Evolutionary conservation across 2,888 invertebrate genomes (phyloP).

Genomic region (Carterocephalus palaemon): DNA sequence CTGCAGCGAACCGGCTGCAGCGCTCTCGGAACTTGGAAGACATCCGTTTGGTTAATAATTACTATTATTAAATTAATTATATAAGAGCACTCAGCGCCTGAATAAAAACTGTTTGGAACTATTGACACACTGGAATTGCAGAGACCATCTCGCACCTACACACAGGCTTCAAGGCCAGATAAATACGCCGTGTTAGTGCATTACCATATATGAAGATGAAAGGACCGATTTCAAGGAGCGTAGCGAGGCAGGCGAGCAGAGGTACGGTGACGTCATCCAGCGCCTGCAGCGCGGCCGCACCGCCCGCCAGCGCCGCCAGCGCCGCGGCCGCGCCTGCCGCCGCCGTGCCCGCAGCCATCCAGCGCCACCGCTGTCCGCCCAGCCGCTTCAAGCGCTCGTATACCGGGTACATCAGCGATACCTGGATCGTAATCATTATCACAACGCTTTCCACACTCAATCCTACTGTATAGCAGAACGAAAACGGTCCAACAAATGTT

Average conservation of each 20-base stretch:
- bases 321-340: slow-evolving; percentile 41
- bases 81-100: no score
- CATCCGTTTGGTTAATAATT: background rate
- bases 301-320: slow-evolving; percentile 41
- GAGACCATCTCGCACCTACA: no score
- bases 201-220: slow-evolving; percentile 63
- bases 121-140: no score
- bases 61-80: background rate
- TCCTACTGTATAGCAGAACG: no score
- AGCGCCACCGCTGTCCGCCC: slow-evolving; percentile 53
- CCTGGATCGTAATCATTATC: slow-evolving; percentile 39
- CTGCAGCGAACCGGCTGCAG: background rate
- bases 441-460: no score
- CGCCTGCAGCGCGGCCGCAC: slow-evolving; percentile 41
- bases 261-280: slow-evolving; percentile 55
- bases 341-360: slow-evolving; percentile 41
- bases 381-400: slow-evolving; percentile 54
- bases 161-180: no score
- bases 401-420: slow-evolving; percentile 53
- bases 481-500: no score
- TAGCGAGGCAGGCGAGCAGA: slow-evolving; percentile 45
- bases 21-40: background rate
- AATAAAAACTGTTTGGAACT: no score
- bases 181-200: no score
- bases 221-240: slow-evolving; percentile 50